A percentile compares a stretch with the other conserved stretches of the same genome.
Conservation (phyloP, 2,797 vertebrate species). For the Sus cebifrons region DNA sequence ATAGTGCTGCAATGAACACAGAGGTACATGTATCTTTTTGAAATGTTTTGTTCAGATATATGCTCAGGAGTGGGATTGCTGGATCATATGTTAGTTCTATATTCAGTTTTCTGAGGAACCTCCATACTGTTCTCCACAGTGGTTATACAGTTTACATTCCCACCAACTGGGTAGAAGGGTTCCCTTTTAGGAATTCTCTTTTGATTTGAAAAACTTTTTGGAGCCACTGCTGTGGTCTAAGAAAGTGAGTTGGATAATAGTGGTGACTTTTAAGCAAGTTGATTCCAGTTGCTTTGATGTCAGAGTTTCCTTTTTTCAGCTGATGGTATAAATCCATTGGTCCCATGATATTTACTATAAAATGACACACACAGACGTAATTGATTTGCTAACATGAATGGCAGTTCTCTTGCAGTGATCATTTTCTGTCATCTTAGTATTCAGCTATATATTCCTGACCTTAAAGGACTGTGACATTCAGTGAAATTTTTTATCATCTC, state of each 20-base stretch:
- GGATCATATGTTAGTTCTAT: no score
- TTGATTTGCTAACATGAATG: background rate
- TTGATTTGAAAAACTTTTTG: constrained; percentile 55
- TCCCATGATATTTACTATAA: background rate
- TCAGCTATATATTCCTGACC: constrained; percentile 2
- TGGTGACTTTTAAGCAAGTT: constrained; percentile 38
- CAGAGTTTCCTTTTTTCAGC: constrained; percentile 63
- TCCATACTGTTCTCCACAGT: no score
- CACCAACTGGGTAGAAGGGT: no score
- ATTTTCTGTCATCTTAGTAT: constrained; percentile 42
- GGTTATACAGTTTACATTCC: no score
- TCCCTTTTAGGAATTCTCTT: background rate
- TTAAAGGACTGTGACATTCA: constrained; percentile 54
- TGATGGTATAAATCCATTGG: background rate
- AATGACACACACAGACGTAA: constrained; percentile 8
- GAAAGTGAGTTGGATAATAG: constrained; percentile 44
- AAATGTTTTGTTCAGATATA: no score
- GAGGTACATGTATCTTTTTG: no score
- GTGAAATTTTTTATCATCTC: constrained; percentile 30
- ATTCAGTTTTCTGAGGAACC: no score
- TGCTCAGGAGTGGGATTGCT: no score
- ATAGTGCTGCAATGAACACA: no score
- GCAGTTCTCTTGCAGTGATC: background rate
- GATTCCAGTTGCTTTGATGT: constrained; percentile 43
- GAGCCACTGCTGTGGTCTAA: background rate